Evolutionary conservation across 2,113 vertebrate species (phyloP).

Genomic region (Gavia stellata): DNA sequence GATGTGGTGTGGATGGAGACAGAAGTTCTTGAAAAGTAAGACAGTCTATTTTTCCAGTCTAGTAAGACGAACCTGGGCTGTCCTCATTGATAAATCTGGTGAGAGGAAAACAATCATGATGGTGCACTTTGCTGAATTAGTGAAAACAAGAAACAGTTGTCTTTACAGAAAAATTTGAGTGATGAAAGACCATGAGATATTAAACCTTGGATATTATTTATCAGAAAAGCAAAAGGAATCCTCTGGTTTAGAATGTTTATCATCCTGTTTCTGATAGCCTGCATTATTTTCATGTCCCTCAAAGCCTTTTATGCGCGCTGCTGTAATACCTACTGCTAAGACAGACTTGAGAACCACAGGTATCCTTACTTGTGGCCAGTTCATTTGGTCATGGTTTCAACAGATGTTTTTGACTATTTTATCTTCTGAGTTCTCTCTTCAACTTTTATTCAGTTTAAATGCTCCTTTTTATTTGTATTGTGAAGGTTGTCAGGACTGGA

Average conservation of each 20-base stretch:
- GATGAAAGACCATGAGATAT: not conserved
- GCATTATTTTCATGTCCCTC: not conserved
- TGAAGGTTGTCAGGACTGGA: not conserved
- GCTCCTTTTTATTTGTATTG: not conserved
- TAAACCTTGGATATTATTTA: not conserved
- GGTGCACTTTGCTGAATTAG: not conserved
- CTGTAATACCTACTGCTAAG: not conserved
- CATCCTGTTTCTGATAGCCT: not conserved
- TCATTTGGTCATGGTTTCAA: not conserved
- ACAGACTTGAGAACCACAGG: not conserved
- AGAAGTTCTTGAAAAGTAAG: not conserved
- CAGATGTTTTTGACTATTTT: not conserved
- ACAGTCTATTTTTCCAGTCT: not conserved
- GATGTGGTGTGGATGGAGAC: not conserved
- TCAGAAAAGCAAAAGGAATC: not conserved
- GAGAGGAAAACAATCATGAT: not conserved
- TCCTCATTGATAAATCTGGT: not conserved
- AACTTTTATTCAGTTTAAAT: not conserved
- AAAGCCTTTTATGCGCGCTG: not conserved
- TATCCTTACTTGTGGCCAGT: not conserved
- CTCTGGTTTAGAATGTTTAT: not conserved
- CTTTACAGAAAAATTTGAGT: not conserved
- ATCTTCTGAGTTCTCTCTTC: not conserved
- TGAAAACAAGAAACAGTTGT: not conserved
- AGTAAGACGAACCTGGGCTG: not conserved